phyloP scores from a whole-genome alignment of 2,888 invertebrate species.

The Clostera curtula region DNA sequence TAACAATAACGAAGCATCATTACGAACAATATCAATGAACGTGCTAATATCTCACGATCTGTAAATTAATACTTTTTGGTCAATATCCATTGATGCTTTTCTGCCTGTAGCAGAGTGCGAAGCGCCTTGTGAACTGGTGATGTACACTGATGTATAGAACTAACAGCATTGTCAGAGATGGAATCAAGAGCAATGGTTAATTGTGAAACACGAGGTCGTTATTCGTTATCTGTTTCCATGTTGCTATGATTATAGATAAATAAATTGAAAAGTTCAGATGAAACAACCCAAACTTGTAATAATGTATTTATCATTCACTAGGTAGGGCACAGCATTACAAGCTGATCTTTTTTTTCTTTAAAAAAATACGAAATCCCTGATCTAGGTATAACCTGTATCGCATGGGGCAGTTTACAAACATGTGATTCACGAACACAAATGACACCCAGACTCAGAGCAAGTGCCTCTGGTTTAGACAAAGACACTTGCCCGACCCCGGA shows the following conservation, averaged over 20 bases:
- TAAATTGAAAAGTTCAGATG: not conserved
- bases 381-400: too few species aligned
- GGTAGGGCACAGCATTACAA: too few species aligned
- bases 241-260: constrained; percentile 1
- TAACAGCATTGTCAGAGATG: constrained; percentile 6
- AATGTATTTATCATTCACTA: too few species aligned
- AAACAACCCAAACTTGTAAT: not conserved
- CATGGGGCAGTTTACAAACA: too few species aligned
- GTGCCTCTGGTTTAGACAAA: too few species aligned
- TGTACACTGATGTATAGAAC: constrained; percentile 8
- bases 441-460: too few species aligned
- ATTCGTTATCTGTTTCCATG: constrained; percentile 7
- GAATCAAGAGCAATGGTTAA: constrained; percentile 10
- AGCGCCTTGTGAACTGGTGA: constrained; percentile 10
- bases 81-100: constrained; percentile 21
- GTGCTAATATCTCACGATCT: constrained; percentile 24
- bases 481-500: too few species aligned
- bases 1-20: constrained; percentile 42
- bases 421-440: too few species aligned
- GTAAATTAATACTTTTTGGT: constrained; percentile 17
- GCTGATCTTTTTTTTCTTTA: too few species aligned
- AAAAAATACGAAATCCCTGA: too few species aligned
- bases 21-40: constrained; percentile 37
- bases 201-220: constrained; percentile 9
- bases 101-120: constrained; percentile 14